These are phyloP conservation scores for Sebastolobus altivelis DNA, from an alignment of 2,797 vertebrate genomes.

Conservation along the genomic window DNA sequence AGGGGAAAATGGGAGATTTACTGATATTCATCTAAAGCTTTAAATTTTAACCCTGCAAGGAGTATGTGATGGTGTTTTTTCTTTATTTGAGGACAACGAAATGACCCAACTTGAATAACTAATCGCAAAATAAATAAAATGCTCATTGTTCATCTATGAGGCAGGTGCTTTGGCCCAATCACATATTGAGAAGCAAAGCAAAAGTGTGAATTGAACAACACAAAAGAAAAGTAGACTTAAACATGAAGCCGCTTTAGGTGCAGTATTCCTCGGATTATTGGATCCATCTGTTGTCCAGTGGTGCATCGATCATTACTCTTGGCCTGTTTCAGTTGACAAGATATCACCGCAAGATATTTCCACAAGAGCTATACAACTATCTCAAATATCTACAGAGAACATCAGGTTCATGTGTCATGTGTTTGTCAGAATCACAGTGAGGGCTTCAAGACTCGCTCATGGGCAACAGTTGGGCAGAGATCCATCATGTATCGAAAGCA, in stretches of 20 bases:
- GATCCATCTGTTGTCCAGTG: conserved; percentile 7
- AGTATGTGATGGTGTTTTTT: not conserved
- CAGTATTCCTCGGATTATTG: not conserved
- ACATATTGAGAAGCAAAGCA: not conserved
- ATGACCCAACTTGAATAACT: not conserved
- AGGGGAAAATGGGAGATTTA: not conserved
- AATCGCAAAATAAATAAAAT: not conserved
- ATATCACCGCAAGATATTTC: conserved; percentile 16
- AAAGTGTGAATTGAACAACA: not conserved
- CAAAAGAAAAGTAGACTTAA: not conserved
- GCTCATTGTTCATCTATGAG: not conserved
- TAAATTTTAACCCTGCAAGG: not conserved
- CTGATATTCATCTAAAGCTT: not conserved
- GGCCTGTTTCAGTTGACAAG: conserved; percentile 7
- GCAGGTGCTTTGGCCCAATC: not conserved
- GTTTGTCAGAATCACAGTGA: conserved; percentile 8
- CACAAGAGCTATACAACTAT: conserved; percentile 5
- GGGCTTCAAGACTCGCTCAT: not conserved
- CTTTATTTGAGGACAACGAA: not conserved
- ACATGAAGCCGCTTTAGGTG: not conserved
- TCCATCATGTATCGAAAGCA: not conserved
- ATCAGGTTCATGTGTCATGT: conserved; percentile 12
- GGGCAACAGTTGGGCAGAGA: conserved; percentile 18
- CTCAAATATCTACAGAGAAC: conserved; percentile 11
- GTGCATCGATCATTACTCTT: conserved; percentile 33